Base-by-base conservation (phyloP, 1,140 invertebrate species). In the Euwallacea similis region DNA sequence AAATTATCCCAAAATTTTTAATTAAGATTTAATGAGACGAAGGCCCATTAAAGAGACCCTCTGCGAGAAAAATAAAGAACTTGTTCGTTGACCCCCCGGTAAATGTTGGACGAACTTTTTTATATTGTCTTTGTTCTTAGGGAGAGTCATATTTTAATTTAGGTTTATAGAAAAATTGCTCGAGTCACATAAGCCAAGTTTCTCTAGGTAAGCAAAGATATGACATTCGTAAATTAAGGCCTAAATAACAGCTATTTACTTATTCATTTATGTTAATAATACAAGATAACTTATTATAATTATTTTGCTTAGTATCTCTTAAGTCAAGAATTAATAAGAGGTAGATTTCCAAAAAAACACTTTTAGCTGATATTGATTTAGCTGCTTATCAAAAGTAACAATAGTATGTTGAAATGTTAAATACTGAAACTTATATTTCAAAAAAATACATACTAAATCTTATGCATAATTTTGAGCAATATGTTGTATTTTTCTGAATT, bases 31-130 rank as follows among this genome's bases (percentile, higher is more conserved):
- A 69, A 69, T 69, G 58, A 69, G 59, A 42, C 21, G 33, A 55
- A 13, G 42, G 15, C 7, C 56, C 33, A 67, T 59, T 44, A 65
- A 59, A 68, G 42, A 60, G 16, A 16, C 44, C 66, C 66, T 68
- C 55, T 62, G 50, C 46, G 16, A 54, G 58, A 15, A 62, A 60
- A 66, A 44, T 42, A 62, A 69, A 11, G 54, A 56, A 55, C 62
- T 69, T 59, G 67, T 69, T 69, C 67, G 61, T 69, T 69, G 60
- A 69, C 67, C 67, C 62, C 56, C 59, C 13, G 44, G 7, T 68
- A 68, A 56, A 68, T 68, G 66, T 60, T 68, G 55, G 66, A 68
- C 56, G 66, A 68, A 68, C 66, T 69, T 61, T 69, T 55, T 53
- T 63, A 69, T 69, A 33, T 69, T 62, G 67, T 69, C 61, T 62